phyloP scores from a whole-genome alignment of 1,140 invertebrate species.

The Drosophila nigrodunni region DNA sequence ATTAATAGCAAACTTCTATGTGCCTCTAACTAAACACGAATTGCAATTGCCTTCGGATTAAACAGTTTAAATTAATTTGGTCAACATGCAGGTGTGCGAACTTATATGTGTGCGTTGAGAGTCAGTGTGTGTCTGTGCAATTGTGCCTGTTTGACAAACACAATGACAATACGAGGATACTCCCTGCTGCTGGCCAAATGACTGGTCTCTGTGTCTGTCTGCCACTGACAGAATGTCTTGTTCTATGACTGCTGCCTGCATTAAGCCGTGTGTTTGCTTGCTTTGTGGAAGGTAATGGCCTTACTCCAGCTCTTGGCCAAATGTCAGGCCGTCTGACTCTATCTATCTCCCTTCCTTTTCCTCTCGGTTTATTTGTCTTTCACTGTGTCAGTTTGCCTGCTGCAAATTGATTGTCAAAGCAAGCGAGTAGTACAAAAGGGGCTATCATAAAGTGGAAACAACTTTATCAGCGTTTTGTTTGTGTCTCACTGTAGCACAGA shows the following conservation, averaged over 20 bases:
- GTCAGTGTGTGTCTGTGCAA: background rate
- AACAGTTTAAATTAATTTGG: slow-evolving; percentile 5
- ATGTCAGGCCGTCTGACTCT: background rate
- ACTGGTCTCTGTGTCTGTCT: slow-evolving; percentile 1
- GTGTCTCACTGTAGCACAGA: slow-evolving; percentile 38
- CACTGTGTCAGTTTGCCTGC: background rate
- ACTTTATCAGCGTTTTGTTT: slow-evolving; percentile 50
- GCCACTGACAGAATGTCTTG: slow-evolving; percentile 16
- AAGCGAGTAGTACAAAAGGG: slow-evolving; percentile 28
- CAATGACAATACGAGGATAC: slow-evolving; percentile 41
- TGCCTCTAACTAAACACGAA: background rate
- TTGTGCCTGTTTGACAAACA: slow-evolving; percentile 37
- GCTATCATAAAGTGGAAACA: slow-evolving; percentile 48
- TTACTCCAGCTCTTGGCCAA: background rate
- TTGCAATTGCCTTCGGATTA: background rate
- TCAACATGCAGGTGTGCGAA: slow-evolving; percentile 6
- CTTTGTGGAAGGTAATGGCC: slow-evolving; percentile 44
- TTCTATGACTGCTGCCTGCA: slow-evolving; percentile 4
- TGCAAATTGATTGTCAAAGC: slow-evolving; percentile 62
- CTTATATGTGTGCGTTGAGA: no score
- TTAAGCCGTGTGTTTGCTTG: slow-evolving; percentile 33
- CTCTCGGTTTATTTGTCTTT: background rate
- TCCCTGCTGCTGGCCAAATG: slow-evolving; percentile 26
- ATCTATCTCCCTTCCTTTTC: background rate
- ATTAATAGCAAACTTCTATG: background rate